phyloP scores from a whole-genome alignment of 2,888 invertebrate genomes.

The Drosophila prostipennis region DNA sequence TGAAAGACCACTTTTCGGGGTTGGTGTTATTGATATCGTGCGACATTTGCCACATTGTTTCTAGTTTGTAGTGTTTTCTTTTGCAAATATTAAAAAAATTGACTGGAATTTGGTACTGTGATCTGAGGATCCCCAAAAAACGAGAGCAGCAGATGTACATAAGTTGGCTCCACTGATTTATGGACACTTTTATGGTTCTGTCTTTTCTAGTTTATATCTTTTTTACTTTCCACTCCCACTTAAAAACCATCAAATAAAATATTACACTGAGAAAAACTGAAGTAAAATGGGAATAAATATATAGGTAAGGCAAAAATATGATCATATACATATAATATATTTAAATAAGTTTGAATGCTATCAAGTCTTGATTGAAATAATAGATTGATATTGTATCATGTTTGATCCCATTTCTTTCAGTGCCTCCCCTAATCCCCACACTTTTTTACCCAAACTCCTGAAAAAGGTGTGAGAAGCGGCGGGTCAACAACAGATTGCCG shows the following conservation, averaged over 20 bases:
- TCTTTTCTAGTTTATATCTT: constrained; percentile 4
- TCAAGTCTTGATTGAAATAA: neutral
- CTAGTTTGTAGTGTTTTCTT: constrained; percentile 17
- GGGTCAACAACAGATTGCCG: constrained; percentile 37
- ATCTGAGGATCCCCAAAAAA: constrained; percentile 35
- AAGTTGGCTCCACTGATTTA: constrained; percentile 64
- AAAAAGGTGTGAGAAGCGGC: constrained; percentile 34
- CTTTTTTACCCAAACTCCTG: neutral
- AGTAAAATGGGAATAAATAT: too few relatives aligned
- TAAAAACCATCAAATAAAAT: constrained; percentile 6
- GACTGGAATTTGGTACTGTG: neutral
- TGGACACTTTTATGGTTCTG: constrained; percentile 60
- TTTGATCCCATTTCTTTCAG: neutral
- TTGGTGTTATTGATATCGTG: constrained; percentile 51
- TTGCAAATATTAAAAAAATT: neutral
- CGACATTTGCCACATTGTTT: constrained; percentile 42
- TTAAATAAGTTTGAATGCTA: too few relatives aligned
- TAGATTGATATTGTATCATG: too few relatives aligned
- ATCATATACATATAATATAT: too few relatives aligned
- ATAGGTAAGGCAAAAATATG: too few relatives aligned
- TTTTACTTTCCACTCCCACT: constrained; percentile 2
- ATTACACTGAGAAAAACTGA: neutral
- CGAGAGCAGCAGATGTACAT: constrained; percentile 60
- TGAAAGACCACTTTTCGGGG: constrained; percentile 1
- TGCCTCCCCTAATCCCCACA: neutral